Percentiles rank a stretch among this genome's conserved stretches.
Conservation (phyloP, 2,888 invertebrate genomes). For the Apantesis nais region DNA sequence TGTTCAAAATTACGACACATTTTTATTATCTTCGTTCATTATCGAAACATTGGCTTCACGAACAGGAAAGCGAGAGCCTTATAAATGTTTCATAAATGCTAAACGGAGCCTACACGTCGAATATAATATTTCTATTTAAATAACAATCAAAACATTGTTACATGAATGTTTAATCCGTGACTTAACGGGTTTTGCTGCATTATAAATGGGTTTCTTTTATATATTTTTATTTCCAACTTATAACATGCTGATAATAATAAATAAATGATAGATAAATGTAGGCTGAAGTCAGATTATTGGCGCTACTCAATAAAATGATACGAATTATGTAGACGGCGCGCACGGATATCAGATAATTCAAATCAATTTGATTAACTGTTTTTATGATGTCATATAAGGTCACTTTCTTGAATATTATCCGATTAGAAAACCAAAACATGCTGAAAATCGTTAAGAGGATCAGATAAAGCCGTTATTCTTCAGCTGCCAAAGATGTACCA, state of each 20-base stretch:
- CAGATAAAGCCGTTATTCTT: background rate
- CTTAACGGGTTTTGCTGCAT: slow-evolving; percentile 14
- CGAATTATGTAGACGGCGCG: background rate
- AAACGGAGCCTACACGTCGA: slow-evolving; percentile 11
- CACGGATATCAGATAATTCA: slow-evolving; percentile 4
- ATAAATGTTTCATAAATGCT: slow-evolving; percentile 19
- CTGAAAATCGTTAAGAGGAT: background rate
- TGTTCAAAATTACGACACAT: slow-evolving; percentile 36
- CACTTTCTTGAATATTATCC: background rate
- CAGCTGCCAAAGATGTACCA: background rate
- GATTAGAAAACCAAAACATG: background rate
- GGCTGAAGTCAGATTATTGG: background rate
- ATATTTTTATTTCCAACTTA: background rate
- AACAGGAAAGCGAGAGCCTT: slow-evolving; percentile 13
- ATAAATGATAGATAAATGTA: slow-evolving; percentile 1
- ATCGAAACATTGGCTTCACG: slow-evolving; percentile 18
- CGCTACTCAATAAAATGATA: slow-evolving; percentile 3
- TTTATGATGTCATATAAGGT: slow-evolving; percentile 2
- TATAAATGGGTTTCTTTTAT: slow-evolving; percentile 1
- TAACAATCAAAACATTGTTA: slow-evolving; percentile 21
- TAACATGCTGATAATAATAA: background rate
- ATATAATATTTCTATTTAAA: slow-evolving; percentile 20
- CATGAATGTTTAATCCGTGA: slow-evolving; percentile 13
- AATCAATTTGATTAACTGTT: slow-evolving; percentile 8
- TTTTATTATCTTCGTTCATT: slow-evolving; percentile 12